Conservation (phyloP, 2,888 invertebrate genomes). For the Heliconius ismenius region DNA sequence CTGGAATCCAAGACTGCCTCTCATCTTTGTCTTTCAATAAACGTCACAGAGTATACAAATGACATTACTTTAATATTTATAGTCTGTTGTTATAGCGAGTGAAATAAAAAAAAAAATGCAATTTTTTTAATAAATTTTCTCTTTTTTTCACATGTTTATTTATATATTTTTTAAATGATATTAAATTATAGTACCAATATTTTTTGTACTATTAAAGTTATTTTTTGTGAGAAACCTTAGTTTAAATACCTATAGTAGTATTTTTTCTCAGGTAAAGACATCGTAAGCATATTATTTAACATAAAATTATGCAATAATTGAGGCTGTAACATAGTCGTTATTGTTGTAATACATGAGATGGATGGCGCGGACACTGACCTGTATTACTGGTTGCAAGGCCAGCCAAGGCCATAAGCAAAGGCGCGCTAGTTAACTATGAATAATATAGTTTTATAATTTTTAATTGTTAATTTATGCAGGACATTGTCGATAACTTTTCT, state of each 20-base stretch:
- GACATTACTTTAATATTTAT: not conserved
- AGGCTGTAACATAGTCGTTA: conserved; percentile 37
- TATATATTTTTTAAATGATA: too few relatives aligned
- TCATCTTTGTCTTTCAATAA: conserved; percentile 11
- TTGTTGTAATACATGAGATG: conserved; percentile 37
- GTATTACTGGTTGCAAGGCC: conserved; percentile 68
- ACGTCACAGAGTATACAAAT: not conserved
- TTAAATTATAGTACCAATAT: not conserved
- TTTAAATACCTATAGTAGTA: not conserved
- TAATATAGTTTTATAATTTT: conserved; percentile 27
- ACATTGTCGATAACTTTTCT: not conserved
- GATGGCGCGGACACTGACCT: conserved; percentile 50
- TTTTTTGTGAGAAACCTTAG: not conserved
- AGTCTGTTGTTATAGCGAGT: too few relatives aligned
- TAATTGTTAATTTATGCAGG: not conserved
- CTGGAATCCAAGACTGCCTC: conserved; percentile 46
- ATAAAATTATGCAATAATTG: conserved; percentile 22
- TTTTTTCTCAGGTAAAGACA: not conserved
- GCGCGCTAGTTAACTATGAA: conserved; percentile 31
- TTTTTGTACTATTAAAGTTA: not conserved
- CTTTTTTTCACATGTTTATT: not conserved
- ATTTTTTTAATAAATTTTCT: not conserved
- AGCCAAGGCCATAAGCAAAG: conserved; percentile 64
- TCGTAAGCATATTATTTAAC: conserved; percentile 9
- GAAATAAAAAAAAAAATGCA: not conserved